Percentiles rank a stretch among this genome's conserved stretches.
phyloP scores from a whole-genome alignment of 2,113 vertebrate genomes.

The Eubucco bourcierii region DNA sequence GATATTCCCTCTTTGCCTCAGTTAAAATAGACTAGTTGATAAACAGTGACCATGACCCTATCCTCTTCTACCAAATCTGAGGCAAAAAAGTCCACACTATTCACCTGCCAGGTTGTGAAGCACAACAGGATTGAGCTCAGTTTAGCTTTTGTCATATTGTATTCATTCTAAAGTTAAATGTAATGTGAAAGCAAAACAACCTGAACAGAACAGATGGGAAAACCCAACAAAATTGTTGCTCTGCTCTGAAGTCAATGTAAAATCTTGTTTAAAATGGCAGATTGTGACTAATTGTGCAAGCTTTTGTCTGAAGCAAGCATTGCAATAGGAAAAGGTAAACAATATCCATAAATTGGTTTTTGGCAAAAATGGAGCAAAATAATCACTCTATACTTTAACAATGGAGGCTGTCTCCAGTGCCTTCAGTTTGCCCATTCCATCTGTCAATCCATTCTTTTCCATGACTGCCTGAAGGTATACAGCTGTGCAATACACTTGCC shows the following conservation, averaged over 20 bases:
- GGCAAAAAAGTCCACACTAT: neutral
- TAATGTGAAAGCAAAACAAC: constrained; percentile 17
- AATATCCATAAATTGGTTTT: neutral
- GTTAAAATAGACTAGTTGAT: neutral
- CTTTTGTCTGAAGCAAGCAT: neutral
- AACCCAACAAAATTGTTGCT: constrained; percentile 30
- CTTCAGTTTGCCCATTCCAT: neutral
- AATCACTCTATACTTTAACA: neutral
- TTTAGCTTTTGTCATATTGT: constrained; percentile 30
- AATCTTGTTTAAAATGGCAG: constrained; percentile 34
- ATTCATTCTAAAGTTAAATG: constrained; percentile 22
- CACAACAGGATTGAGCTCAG: neutral
- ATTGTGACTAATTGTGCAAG: neutral
- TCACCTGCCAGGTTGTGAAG: neutral
- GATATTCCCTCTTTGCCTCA: neutral
- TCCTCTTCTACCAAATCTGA: neutral
- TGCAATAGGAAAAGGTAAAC: neutral
- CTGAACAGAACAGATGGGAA: constrained; percentile 49
- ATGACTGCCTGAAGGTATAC: neutral
- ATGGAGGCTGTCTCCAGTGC: neutral
- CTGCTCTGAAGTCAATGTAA: constrained; percentile 31
- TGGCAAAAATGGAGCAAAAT: neutral
- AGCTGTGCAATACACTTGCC: neutral
- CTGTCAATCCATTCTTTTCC: neutral
- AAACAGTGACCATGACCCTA: neutral